Evolutionary conservation across 2,113 vertebrate genomes (phyloP).

Genomic region (Cynoglossus semilaevis): DNA sequence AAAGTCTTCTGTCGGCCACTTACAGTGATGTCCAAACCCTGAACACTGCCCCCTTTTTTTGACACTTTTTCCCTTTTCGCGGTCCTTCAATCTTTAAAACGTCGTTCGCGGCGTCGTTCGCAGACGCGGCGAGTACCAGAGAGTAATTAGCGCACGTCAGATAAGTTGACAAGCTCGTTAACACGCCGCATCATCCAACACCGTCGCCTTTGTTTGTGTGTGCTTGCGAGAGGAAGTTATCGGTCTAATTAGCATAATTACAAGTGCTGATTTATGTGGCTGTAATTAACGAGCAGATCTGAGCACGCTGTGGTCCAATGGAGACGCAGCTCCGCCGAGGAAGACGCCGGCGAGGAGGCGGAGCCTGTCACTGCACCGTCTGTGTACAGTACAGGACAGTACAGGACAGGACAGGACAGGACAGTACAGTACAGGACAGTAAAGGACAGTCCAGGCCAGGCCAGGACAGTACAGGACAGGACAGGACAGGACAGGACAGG

Average conservation of each 20-base stretch:
- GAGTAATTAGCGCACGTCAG: slow-evolving; percentile 71
- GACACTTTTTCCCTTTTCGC: no score
- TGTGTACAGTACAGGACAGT: no score
- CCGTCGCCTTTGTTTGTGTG: slow-evolving; percentile 68
- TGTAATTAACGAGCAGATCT: slow-evolving; percentile 71
- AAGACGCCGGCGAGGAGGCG: slow-evolving; percentile 29
- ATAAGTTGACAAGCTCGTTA: slow-evolving; percentile 78
- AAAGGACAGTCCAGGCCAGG: no score
- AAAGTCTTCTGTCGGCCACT: no score
- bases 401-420: no score
- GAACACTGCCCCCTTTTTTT: no score
- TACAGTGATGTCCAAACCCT: no score
- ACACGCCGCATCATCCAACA: slow-evolving; percentile 68
- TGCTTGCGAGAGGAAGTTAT: slow-evolving; percentile 76
- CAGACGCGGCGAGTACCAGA: slow-evolving; percentile 43
- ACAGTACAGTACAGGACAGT: no score
- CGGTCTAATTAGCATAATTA: slow-evolving; percentile 77
- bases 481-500: no score
- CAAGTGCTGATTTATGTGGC: slow-evolving; percentile 73
- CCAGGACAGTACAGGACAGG: no score
- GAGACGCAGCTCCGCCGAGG: slow-evolving; percentile 26
- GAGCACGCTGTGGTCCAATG: slow-evolving; percentile 46
- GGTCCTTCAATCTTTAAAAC: slow-evolving; percentile 26
- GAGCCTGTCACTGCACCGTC: slow-evolving; percentile 16
- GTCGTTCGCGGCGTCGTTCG: slow-evolving; percentile 15